Percentiles rank a stretch among this genome's conserved stretches.
phyloP scores from a whole-genome alignment of 2,797 vertebrate species.

The Sebastes flavidus region DNA sequence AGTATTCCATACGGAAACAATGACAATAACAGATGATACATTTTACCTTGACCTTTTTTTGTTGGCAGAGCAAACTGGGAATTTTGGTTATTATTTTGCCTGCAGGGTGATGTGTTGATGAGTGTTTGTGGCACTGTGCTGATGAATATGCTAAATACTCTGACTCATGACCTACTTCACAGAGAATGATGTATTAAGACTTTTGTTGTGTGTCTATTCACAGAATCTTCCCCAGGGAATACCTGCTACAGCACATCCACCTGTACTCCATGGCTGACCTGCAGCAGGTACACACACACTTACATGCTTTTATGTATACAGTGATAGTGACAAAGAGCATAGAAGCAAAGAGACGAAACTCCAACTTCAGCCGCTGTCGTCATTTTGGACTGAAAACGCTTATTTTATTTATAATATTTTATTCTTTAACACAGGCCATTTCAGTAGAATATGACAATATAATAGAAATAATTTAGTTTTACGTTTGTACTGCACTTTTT shows the following conservation, averaged over 20 bases:
- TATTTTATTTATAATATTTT: no score
- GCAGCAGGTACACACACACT: slow-evolving; percentile 88
- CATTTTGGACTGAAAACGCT: no score
- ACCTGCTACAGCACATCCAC: slow-evolving; percentile 97
- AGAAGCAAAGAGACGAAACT: no score
- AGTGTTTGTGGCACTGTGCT: neutral
- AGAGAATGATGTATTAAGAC: neutral
- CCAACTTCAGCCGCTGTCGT: no score
- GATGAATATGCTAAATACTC: neutral
- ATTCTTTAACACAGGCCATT: no score
- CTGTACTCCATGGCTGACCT: slow-evolving; percentile 96
- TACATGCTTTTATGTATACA: neutral
- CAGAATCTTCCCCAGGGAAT: slow-evolving; percentile 97
- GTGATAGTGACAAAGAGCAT: neutral
- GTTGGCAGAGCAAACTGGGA: neutral
- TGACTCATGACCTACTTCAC: neutral
- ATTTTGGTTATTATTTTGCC: neutral
- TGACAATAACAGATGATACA: neutral
- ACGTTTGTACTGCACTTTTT: no score
- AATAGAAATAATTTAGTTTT: no score
- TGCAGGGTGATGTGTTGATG: neutral
- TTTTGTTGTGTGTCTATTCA: slow-evolving; percentile 32
- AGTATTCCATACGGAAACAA: neutral
- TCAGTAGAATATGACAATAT: no score
- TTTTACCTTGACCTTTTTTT: neutral